phyloP scores from a whole-genome alignment of 2,888 invertebrate species.

The Papilio gigon region DNA sequence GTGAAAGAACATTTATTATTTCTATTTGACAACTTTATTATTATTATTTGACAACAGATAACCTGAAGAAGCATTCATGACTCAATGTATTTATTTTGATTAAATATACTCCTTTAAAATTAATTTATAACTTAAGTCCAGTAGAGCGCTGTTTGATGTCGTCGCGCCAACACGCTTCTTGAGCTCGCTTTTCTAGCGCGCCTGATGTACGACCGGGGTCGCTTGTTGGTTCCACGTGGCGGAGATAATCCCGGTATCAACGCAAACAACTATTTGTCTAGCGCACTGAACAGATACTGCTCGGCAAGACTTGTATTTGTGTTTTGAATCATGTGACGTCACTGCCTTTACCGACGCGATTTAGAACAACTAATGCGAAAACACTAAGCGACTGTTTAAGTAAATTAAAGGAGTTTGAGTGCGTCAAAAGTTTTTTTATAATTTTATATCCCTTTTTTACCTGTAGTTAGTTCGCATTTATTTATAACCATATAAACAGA shows the following conservation, averaged over 20 bases:
- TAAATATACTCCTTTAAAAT: not conserved
- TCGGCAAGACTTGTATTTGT: not conserved
- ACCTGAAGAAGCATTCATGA: not conserved
- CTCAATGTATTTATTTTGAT: not conserved
- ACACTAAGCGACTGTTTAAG: not conserved
- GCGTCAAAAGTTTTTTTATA: not conserved
- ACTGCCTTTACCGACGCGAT: not conserved
- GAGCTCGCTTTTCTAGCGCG: conserved; percentile 25
- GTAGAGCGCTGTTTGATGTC: conserved; percentile 1
- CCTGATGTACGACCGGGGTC: conserved; percentile 44
- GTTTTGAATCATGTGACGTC: not conserved
- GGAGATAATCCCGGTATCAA: conserved; percentile 27
- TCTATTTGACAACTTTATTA: too few relatives aligned
- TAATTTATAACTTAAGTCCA: not conserved
- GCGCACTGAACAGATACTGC: conserved; percentile 20
- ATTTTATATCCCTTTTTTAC: conserved; percentile 41
- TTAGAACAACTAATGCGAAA: too few relatives aligned
- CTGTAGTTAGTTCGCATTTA: too few relatives aligned
- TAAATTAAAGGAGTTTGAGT: not conserved
- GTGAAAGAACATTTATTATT: too few relatives aligned
- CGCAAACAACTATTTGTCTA: conserved; percentile 36
- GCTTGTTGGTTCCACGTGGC: conserved; percentile 39
- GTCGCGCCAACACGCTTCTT: conserved; percentile 22
- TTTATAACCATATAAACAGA: too few relatives aligned
- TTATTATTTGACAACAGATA: not conserved